phyloP scores from a whole-genome alignment of 2,113 vertebrate species.

The Plecotus auritus region DNA sequence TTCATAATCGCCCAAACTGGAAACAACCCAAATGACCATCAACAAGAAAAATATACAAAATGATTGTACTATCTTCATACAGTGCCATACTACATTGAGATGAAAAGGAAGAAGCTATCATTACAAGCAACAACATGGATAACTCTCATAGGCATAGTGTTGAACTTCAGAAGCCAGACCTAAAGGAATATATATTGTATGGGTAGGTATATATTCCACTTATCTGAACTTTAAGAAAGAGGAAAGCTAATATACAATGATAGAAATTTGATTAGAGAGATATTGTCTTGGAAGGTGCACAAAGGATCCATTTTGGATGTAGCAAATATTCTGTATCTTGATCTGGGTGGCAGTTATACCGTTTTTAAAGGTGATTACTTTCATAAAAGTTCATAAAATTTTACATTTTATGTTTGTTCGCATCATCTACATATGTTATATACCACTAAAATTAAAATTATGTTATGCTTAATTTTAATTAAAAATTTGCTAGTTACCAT shows the following conservation, averaged over 20 bases:
- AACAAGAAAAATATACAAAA: background rate
- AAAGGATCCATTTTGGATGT: background rate
- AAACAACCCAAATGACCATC: background rate
- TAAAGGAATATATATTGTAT: background rate
- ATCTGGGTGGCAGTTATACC: background rate
- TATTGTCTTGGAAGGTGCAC: background rate
- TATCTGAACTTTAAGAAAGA: background rate
- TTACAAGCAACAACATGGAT: background rate
- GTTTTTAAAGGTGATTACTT: background rate
- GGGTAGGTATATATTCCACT: background rate
- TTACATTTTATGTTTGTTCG: background rate
- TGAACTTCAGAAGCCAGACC: background rate
- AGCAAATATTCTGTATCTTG: background rate
- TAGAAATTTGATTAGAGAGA: background rate
- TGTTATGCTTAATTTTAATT: background rate
- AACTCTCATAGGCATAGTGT: background rate
- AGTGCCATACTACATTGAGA: background rate
- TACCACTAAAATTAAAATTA: background rate
- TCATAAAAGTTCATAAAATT: background rate
- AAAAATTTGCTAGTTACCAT: background rate
- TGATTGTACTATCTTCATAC: background rate
- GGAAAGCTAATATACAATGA: background rate
- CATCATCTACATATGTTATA: background rate
- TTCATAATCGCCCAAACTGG: background rate
- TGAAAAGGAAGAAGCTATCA: background rate